A percentile compares a stretch with the other conserved stretches of the same genome.
These are phyloP conservation scores for Trichosurus vulpecula DNA, from an alignment of 2,797 vertebrate species.

Conservation along the genomic window DNA sequence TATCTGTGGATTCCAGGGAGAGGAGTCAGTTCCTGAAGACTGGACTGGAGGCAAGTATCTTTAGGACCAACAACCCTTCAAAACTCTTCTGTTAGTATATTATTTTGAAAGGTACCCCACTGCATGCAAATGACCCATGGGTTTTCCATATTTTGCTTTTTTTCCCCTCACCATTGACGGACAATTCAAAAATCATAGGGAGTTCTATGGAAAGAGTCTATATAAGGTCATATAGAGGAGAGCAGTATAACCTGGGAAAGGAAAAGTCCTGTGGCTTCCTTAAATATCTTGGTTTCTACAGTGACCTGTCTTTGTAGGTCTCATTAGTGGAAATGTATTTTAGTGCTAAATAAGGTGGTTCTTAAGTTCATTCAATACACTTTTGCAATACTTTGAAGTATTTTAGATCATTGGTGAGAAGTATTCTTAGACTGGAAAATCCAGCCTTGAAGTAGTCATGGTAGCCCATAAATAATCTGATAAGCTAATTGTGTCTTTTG, in stretches of 20 bases:
- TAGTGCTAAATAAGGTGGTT: background rate
- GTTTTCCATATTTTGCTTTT: background rate
- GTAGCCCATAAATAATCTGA: too few relatives aligned
- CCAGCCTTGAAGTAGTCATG: too few relatives aligned
- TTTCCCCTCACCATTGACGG: background rate
- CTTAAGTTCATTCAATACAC: background rate
- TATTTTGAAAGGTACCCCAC: background rate
- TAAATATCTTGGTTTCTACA: background rate
- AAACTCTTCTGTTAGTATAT: background rate
- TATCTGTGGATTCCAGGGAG: background rate
- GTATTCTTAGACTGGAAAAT: background rate
- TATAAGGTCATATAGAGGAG: background rate
- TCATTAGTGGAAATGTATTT: background rate
- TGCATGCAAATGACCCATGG: background rate
- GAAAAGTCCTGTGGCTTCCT: background rate
- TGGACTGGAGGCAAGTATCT: background rate
- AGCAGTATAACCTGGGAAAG: background rate
- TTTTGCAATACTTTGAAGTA: too few relatives aligned
- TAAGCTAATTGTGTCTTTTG: background rate
- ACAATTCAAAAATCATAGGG: background rate
- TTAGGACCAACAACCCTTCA: background rate
- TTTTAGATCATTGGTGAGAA: background rate
- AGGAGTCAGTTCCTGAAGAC: background rate
- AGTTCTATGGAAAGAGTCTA: background rate
- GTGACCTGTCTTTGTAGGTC: background rate